phyloP scores from a whole-genome alignment of 2,888 invertebrate species.

The Dioctria rufipes region DNA sequence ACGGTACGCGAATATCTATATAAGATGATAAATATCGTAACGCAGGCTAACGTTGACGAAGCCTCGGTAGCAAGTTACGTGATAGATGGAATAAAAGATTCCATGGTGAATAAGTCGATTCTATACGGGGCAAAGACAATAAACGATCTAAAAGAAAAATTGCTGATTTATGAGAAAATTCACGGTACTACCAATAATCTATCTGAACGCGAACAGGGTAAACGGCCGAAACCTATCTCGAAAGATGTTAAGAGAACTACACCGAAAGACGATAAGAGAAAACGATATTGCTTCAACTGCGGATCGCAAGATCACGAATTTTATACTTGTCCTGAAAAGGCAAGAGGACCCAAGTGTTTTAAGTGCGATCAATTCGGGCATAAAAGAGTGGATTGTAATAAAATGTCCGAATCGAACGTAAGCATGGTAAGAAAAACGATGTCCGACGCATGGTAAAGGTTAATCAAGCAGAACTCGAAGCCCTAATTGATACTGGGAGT shows the following conservation, averaged over 20 bases:
- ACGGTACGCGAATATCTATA: no score
- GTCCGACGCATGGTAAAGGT: no score
- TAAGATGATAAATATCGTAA: no score
- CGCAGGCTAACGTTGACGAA: no score
- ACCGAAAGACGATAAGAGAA: no score
- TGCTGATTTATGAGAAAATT: conserved; percentile 3
- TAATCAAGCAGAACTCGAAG: no score
- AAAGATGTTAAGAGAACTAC: background rate
- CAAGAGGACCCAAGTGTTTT: conserved; percentile 64
- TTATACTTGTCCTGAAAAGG: conserved; percentile 58
- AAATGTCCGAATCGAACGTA: no score
- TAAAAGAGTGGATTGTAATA: conserved; percentile 52
- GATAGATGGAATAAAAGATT: background rate
- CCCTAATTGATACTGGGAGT: no score
- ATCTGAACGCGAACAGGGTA: background rate
- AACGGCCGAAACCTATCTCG: background rate
- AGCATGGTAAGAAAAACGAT: no score
- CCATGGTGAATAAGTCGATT: background rate
- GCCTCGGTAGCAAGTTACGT: background rate
- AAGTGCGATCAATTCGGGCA: conserved; percentile 63
- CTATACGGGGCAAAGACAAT: conserved; percentile 22
- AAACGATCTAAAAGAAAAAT: conserved; percentile 17
- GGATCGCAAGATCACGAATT: conserved; percentile 56
- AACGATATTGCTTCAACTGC: conserved; percentile 58
- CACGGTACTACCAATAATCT: background rate